These are phyloP conservation scores for Euwallacea fornicatus DNA, from an alignment of 1,140 invertebrate genomes.

Conservation along the genomic window DNA sequence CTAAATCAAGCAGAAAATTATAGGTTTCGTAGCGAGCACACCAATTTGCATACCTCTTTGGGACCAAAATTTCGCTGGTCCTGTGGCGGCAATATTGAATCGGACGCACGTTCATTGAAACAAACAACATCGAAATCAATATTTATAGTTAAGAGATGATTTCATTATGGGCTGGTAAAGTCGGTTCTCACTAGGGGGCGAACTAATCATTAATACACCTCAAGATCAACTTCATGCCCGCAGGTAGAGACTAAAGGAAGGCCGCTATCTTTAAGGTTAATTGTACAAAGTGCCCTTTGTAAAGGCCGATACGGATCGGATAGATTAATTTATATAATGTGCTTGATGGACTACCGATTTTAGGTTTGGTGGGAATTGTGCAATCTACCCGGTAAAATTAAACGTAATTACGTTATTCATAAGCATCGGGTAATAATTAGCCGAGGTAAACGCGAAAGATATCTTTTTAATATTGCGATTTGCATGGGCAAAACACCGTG, in stretches of 20 bases:
- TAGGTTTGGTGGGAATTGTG: neutral
- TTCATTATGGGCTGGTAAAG: constrained; percentile 26
- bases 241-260: constrained; percentile 23
- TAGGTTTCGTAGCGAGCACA: constrained; percentile 8
- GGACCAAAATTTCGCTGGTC: neutral
- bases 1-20: constrained; percentile 28
- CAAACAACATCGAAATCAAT: constrained; percentile 23
- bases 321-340: constrained; percentile 34
- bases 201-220: constrained; percentile 29
- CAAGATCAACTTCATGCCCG: constrained; percentile 15
- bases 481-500: constrained; percentile 26
- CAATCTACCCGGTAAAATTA: neutral
- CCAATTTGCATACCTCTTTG: constrained; percentile 27
- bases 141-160: constrained; percentile 26
- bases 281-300: constrained; percentile 35
- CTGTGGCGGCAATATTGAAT: neutral
- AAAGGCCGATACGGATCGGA: constrained; percentile 26
- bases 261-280: constrained; percentile 33
- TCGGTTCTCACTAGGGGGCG: constrained; percentile 27
- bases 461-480: constrained; percentile 26
- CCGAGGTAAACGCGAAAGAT: constrained; percentile 25
- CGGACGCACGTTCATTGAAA: constrained; percentile 11
- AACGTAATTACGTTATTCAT: constrained; percentile 29
- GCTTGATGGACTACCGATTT: constrained; percentile 26
- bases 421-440: constrained; percentile 17